These are phyloP conservation scores for Ficedula albicollis DNA, from an alignment of 2,797 vertebrate genomes.

Conservation along the genomic window DNA sequence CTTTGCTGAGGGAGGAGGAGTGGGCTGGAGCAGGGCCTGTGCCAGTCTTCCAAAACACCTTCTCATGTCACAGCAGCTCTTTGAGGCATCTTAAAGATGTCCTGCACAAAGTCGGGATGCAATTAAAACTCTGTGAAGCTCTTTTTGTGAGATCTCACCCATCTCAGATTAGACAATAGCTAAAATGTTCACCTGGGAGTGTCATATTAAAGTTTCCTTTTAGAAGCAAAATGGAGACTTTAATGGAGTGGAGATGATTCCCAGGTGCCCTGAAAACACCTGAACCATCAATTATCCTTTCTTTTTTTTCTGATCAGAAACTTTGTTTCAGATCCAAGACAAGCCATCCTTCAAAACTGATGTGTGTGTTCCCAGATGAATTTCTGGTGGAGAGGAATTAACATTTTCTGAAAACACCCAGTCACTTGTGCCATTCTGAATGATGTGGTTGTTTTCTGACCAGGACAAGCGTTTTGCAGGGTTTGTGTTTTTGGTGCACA, in stretches of 20 bases:
- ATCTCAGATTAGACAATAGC: not conserved
- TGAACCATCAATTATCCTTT: not conserved
- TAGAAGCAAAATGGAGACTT: not conserved
- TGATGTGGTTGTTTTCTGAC: not conserved
- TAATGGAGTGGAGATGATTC: not conserved
- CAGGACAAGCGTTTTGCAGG: not conserved
- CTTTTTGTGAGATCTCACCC: constrained; percentile 1
- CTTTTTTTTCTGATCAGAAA: not conserved
- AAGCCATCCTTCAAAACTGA: not conserved
- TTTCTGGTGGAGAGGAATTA: not conserved
- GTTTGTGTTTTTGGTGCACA: not conserved
- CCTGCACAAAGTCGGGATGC: not conserved
- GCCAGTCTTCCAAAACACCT: not conserved
- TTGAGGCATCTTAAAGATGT: not conserved
- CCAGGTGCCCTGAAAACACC: not conserved
- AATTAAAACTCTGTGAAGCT: not conserved
- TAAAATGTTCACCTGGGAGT: not conserved
- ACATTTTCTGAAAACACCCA: not conserved
- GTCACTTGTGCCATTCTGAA: not conserved
- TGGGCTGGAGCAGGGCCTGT: not conserved
- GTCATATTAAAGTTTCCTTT: not conserved
- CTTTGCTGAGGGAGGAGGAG: not conserved
- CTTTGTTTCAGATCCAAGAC: not conserved
- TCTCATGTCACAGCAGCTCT: not conserved
- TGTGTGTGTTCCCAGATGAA: not conserved